Evolutionary conservation across 2,113 vertebrate genomes (phyloP).

Genomic region (Atrichornis clamosus): DNA sequence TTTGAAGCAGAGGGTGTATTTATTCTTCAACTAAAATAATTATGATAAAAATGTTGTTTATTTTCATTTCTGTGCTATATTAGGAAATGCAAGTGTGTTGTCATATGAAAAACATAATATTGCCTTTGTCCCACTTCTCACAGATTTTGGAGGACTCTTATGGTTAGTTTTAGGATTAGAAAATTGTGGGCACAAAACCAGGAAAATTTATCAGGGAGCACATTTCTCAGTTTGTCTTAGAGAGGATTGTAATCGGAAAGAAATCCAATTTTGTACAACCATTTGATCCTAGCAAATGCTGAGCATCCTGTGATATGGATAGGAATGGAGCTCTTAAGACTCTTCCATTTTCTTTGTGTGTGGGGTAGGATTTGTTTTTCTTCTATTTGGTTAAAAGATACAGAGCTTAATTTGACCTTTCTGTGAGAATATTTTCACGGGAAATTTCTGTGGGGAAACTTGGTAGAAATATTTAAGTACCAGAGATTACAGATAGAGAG

Average conservation of each 20-base stretch:
- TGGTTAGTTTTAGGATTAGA: neutral
- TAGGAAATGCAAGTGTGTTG: neutral
- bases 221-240: neutral
- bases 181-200: neutral
- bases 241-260: neutral
- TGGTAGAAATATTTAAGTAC: neutral
- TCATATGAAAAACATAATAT: neutral
- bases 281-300: neutral
- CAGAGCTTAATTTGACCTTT: neutral
- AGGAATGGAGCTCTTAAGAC: neutral
- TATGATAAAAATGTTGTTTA: neutral
- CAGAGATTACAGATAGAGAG: neutral
- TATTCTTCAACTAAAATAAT: neutral
- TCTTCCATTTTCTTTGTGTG: neutral
- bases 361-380: neutral
- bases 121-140: neutral
- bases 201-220: neutral
- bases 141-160: neutral
- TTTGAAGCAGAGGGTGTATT: neutral
- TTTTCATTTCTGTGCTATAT: neutral
- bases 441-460: neutral
- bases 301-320: neutral
- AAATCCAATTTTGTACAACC: neutral
- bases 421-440: neutral
- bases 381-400: neutral